These are phyloP conservation scores for Polypedilum vanderplanki DNA, from an alignment of 1,140 invertebrate species.

Conservation along the genomic window DNA sequence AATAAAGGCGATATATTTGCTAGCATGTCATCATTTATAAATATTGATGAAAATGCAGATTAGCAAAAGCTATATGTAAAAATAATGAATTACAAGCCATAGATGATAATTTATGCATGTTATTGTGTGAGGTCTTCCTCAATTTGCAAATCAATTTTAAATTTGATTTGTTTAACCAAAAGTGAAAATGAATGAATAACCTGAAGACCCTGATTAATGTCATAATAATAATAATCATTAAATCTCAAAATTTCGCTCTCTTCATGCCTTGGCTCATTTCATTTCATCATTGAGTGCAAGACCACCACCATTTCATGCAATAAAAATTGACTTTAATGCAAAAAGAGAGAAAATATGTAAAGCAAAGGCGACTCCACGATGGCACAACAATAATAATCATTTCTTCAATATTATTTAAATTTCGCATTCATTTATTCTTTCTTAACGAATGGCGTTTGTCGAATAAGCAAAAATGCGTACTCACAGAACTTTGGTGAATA, in stretches of 20 bases:
- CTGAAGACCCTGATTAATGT: too few species aligned
- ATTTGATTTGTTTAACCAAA: too few species aligned
- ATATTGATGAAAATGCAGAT: too few species aligned
- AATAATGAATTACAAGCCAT: too few species aligned
- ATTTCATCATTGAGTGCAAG: neutral
- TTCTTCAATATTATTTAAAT: constrained; percentile 15
- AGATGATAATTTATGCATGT: too few species aligned
- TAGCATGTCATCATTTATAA: too few species aligned
- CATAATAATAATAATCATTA: too few species aligned
- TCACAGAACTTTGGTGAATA: neutral
- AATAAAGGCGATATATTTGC: constrained; percentile 22
- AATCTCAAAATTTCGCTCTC: too few species aligned
- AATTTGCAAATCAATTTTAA: too few species aligned
- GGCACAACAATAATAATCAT: constrained; percentile 1
- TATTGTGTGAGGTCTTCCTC: too few species aligned
- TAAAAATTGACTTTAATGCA: constrained; percentile 19
- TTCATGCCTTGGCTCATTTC: neutral
- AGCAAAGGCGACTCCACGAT: neutral
- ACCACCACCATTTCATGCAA: constrained; percentile 14
- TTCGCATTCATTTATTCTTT: neutral
- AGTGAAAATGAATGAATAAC: too few species aligned
- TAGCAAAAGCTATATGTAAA: too few species aligned
- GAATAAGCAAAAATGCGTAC: constrained; percentile 11
- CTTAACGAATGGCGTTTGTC: neutral
- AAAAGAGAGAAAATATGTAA: neutral